These are phyloP conservation scores for Vulpes lagopus DNA, from an alignment of 2,113 vertebrate species.

Conservation along the genomic window DNA sequence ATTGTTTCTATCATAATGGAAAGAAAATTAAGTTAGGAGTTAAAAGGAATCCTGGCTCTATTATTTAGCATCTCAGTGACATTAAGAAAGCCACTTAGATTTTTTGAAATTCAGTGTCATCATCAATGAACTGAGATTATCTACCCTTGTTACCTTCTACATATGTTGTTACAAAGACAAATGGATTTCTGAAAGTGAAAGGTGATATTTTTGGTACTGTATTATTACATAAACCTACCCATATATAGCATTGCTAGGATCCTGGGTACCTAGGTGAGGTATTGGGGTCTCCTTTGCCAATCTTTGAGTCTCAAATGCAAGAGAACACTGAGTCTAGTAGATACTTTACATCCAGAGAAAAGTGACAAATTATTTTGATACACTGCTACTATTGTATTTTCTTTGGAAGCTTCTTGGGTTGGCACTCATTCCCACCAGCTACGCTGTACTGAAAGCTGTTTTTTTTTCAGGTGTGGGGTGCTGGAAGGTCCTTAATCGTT, in stretches of 20 bases:
- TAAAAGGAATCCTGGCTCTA: background rate
- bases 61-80: background rate
- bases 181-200: constrained; percentile 5
- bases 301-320: constrained; percentile 26
- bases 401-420: background rate
- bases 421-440: background rate
- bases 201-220: background rate
- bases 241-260: background rate
- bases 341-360: background rate
- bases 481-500: background rate
- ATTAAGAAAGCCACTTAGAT: background rate
- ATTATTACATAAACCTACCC: background rate
- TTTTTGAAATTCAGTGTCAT: constrained; percentile 42
- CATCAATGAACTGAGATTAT: background rate
- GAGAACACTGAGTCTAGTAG: background rate
- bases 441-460: background rate
- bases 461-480: background rate
- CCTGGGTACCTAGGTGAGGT: background rate
- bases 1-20: constrained; percentile 24
- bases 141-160: background rate
- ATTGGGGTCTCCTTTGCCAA: background rate
- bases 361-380: background rate
- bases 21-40: constrained; percentile 54
- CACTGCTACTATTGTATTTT: background rate
- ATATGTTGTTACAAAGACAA: background rate